Percentiles rank a stretch among this genome's conserved stretches.
Conservation (phyloP, 2,888 invertebrate genomes). For the Apodemia mormo region DNA sequence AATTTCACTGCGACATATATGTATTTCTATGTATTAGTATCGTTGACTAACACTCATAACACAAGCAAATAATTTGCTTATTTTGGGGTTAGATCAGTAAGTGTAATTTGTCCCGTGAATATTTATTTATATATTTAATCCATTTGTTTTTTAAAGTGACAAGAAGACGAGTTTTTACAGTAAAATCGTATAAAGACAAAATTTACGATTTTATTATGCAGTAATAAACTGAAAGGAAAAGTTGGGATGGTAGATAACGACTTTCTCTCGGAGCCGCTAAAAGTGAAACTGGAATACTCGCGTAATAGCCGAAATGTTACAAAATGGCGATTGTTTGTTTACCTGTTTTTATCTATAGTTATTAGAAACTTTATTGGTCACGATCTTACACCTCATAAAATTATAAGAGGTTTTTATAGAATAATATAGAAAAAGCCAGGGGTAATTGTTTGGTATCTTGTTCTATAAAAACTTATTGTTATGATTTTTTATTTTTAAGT, state of each 20-base stretch:
- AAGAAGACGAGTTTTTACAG: background rate
- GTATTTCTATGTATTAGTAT: too few species aligned
- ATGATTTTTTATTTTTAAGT: too few species aligned
- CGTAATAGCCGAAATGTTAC: slow-evolving; percentile 46
- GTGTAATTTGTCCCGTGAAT: too few species aligned
- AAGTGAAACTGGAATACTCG: slow-evolving; percentile 75
- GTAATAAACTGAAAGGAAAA: slow-evolving; percentile 63
- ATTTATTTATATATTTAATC: too few species aligned
- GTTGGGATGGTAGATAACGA: slow-evolving; percentile 64
- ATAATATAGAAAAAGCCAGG: background rate
- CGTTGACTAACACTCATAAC: too few species aligned
- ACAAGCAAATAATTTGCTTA: too few species aligned
- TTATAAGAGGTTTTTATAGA: background rate
- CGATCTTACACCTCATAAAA: slow-evolving; percentile 11
- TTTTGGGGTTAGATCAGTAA: too few species aligned
- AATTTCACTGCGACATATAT: too few species aligned
- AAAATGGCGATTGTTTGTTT: slow-evolving; percentile 6
- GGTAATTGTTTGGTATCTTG: background rate
- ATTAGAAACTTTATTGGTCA: slow-evolving; percentile 3
- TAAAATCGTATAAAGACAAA: slow-evolving; percentile 6
- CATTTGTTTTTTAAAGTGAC: background rate
- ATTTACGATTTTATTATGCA: slow-evolving; percentile 32
- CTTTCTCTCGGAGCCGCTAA: slow-evolving; percentile 75
- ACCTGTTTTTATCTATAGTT: slow-evolving; percentile 13
- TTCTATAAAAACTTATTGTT: too few species aligned